Evolutionary conservation across 1,140 invertebrate genomes (phyloP).

Genomic region (Drosophila erecta): DNA sequence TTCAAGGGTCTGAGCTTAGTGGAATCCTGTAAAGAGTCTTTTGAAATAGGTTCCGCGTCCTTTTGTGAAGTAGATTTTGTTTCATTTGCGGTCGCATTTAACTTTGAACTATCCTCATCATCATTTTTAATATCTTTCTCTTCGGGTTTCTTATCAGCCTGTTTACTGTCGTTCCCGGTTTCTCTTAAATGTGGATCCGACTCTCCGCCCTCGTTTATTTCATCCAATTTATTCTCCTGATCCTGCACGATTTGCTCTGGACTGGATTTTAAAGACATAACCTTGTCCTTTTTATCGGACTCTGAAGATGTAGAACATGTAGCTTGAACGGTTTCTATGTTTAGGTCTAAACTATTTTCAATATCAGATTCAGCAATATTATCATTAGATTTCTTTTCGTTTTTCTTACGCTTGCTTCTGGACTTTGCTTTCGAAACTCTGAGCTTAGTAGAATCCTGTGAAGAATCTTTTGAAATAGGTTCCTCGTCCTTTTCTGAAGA

Average conservation of each 20-base stretch:
- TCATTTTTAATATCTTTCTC: background rate
- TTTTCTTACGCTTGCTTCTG: background rate
- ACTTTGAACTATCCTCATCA: too few relatives aligned
- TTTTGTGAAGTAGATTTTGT: too few relatives aligned
- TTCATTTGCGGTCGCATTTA: background rate
- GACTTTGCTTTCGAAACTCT: background rate
- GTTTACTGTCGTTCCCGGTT: background rate
- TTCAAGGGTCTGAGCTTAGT: background rate
- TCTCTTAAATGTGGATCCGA: background rate
- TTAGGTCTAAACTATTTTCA: background rate
- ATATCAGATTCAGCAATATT: background rate
- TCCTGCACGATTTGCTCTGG: background rate
- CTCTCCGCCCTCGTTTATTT: too few relatives aligned
- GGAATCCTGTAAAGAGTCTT: background rate
- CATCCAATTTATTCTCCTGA: too few relatives aligned
- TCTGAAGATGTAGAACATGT: too few relatives aligned
- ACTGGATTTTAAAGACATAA: too few relatives aligned
- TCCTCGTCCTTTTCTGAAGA: background rate
- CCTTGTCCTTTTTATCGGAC: background rate
- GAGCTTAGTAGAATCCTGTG: background rate
- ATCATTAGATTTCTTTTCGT: conserved; percentile 1
- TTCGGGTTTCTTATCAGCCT: background rate
- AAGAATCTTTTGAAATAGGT: background rate
- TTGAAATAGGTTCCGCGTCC: background rate
- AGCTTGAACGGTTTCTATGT: background rate